Evolutionary conservation across 2,888 invertebrate genomes (phyloP), one percentile per base, ranked within the genome.

Genomic region (Agapostemon virescens): DNA sequence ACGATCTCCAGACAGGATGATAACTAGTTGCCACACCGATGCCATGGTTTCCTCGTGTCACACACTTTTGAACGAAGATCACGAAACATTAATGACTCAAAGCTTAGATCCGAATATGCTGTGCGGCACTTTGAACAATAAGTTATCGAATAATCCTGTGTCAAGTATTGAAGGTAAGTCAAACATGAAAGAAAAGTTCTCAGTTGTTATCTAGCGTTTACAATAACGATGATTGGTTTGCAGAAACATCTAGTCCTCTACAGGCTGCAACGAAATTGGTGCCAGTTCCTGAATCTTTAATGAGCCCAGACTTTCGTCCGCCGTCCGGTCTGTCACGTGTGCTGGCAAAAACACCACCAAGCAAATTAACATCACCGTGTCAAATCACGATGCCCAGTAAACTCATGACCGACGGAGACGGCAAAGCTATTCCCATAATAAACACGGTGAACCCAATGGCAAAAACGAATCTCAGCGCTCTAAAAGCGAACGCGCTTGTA

Each of bases 191-290:
- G 17, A 2, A 5, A 61, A 33, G 17, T 17, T 26, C 20, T 45
- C 33, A 17, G 68, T 38, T 45, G 49, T 15, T 2, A 52, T 61
- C 72, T 63, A 33, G 26, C 36, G 17, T 23, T 26, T n/a, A 67
- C 72, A 9, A 42, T 45, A 49, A 15, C 36, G 64, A 61, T 33
- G 40, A 20, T 64, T 36, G 38, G 23, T 84, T 86, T 86, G 4
- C 83, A 90, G 93, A 93, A 84, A 92, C 93, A 72, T 94, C 93
- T 83, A 94, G 94, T 86, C 96, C 97, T 0, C 92, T 97, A 79
- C 96, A 96, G 89, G 96, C 97, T 15, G 96, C 97, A 15, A 97
- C 97, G 0, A 97, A 97, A 93, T 95, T 97, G 94, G 96, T 97
- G 0, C 97, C 97, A 0, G 97, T 97, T 40, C 97, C 97, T 0